These are phyloP conservation scores for Andrena bucephala DNA, from an alignment of 2,888 invertebrate species.

Conservation along the genomic window DNA sequence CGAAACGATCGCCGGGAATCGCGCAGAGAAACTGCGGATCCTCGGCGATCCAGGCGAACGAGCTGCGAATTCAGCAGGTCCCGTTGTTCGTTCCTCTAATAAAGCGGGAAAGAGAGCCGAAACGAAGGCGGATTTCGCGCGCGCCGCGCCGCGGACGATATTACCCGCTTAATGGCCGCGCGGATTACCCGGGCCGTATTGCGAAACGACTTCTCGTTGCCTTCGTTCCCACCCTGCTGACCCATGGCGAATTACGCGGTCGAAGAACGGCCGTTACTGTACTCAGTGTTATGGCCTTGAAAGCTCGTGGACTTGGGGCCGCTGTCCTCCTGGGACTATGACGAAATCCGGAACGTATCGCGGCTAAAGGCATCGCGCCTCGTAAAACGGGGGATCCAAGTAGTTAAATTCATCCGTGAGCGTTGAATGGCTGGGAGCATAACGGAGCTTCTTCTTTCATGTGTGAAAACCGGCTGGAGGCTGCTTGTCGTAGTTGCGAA, in stretches of 20 bases:
- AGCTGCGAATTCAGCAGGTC: slow-evolving; percentile 24
- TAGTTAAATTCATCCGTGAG: not conserved
- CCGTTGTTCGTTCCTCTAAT: slow-evolving; percentile 13
- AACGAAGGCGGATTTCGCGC: slow-evolving; percentile 30
- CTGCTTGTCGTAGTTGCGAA: not conserved
- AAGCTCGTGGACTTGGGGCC: not conserved
- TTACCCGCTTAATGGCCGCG: slow-evolving; percentile 51
- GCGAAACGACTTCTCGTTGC: slow-evolving; percentile 40
- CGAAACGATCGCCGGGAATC: slow-evolving; percentile 7
- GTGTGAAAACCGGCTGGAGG: not conserved
- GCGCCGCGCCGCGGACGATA: slow-evolving; percentile 15
- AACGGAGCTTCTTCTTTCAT: not conserved
- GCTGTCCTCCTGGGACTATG: not conserved
- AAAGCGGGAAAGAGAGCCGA: not conserved
- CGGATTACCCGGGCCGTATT: slow-evolving; percentile 44
- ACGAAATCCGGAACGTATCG: not conserved
- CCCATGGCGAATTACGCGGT: not conserved
- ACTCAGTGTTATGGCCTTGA: not conserved
- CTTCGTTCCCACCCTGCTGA: not conserved
- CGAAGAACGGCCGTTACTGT: slow-evolving; percentile 13
- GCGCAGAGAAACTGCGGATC: slow-evolving; percentile 13
- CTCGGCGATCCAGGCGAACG: not conserved
- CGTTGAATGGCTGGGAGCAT: not conserved
- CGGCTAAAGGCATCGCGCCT: not conserved
- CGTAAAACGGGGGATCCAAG: not conserved